These are phyloP conservation scores for Saxidomus purpurata DNA, from an alignment of 1,140 invertebrate genomes.

Conservation along the genomic window DNA sequence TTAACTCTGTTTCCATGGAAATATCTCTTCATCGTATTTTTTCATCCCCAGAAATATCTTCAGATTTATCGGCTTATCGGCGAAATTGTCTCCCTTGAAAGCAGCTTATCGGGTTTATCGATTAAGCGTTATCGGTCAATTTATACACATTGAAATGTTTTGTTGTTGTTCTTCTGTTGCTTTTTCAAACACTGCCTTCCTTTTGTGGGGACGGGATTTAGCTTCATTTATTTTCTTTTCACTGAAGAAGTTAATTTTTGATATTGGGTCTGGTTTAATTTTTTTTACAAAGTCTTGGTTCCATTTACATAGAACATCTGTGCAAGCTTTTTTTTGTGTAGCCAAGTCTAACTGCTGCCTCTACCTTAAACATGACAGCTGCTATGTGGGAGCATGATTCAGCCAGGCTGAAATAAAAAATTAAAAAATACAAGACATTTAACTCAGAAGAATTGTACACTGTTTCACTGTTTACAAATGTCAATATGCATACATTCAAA, in stretches of 20 bases:
- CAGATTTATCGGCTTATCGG: too few species aligned
- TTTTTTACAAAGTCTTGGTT: conserved; percentile 66
- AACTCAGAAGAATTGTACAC: too few species aligned
- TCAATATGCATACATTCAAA: too few species aligned
- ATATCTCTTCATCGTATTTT: too few species aligned
- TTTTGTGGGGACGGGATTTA: neutral
- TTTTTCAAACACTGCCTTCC: neutral
- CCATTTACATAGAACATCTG: conserved; percentile 45
- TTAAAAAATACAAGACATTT: neutral
- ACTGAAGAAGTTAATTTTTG: neutral
- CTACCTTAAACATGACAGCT: conserved; percentile 49
- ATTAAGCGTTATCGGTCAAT: too few species aligned
- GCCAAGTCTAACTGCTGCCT: conserved; percentile 45
- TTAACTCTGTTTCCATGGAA: too few species aligned
- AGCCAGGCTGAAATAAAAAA: conserved; percentile 48
- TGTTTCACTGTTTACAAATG: too few species aligned
- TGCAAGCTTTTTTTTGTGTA: conserved; percentile 1
- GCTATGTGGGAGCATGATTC: conserved; percentile 57
- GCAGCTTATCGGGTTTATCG: too few species aligned
- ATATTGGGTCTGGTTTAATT: conserved; percentile 37
- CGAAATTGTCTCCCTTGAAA: too few species aligned
- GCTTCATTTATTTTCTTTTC: neutral
- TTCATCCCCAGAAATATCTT: too few species aligned
- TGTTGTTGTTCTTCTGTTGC: neutral
- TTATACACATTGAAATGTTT: too few species aligned